Evolutionary conservation across 2,888 invertebrate species (phyloP).

Genomic region (Heliconius sara): DNA sequence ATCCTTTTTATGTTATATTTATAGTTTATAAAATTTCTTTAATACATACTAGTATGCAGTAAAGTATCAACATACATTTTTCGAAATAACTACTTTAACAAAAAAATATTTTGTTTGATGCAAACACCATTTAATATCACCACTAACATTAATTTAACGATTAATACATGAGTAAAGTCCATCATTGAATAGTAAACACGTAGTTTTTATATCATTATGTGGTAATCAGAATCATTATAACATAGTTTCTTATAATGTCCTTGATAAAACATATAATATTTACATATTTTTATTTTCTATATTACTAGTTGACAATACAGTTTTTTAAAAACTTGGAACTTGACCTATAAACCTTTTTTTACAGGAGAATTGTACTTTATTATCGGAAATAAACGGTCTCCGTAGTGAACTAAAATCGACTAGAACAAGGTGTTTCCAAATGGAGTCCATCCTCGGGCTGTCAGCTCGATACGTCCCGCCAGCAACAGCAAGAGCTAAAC

Average conservation of each 20-base stretch:
- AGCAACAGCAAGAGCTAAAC: conserved; percentile 85
- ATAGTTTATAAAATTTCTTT: background rate
- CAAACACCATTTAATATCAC: background rate
- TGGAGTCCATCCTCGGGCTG: conserved; percentile 88
- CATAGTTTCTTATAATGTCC: background rate
- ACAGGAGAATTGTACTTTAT: conserved; percentile 89
- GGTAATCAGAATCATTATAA: conserved; percentile 6
- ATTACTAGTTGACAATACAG: background rate
- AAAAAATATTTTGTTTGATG: background rate
- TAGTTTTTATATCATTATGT: conserved; percentile 11
- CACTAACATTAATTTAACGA: background rate
- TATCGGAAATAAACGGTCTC: conserved; percentile 90
- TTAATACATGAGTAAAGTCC: conserved; percentile 13
- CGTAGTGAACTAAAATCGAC: conserved; percentile 87
- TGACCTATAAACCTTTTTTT: conserved; percentile 34
- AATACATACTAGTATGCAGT: too few species aligned
- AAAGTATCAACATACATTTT: too few species aligned
- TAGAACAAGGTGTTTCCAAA: conserved; percentile 86
- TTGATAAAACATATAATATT: background rate
- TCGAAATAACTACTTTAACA: too few species aligned
- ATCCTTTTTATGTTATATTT: too few species aligned
- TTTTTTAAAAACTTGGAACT: background rate
- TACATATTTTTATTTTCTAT: background rate
- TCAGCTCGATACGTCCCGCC: conserved; percentile 84
- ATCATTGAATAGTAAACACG: background rate